Conservation (phyloP, 2,888 invertebrate species). For the Hedya salicella region DNA sequence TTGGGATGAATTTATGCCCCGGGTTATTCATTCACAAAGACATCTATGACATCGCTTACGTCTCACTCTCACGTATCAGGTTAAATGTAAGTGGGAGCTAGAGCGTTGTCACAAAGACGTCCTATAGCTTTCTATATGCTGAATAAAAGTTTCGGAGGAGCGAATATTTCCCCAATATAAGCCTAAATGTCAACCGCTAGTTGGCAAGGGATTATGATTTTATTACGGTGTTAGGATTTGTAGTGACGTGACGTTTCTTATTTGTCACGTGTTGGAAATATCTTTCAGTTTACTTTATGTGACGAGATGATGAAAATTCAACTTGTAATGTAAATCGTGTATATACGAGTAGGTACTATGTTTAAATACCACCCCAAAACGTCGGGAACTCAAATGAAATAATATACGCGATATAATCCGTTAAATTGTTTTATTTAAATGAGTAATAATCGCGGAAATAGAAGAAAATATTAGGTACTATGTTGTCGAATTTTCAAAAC, state of each 20-base stretch:
- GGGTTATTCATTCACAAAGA: neutral
- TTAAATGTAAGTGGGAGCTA: neutral
- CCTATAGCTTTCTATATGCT: neutral
- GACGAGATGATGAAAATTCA: neutral
- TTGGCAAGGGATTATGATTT: slow-evolving; percentile 44
- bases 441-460: too few species aligned
- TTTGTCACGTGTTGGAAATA: slow-evolving; percentile 8
- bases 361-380: too few species aligned
- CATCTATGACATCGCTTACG: neutral
- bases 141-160: neutral
- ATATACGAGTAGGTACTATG: too few species aligned
- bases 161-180: slow-evolving; percentile 46
- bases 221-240: slow-evolving; percentile 28
- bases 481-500: too few species aligned
- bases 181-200: slow-evolving; percentile 48
- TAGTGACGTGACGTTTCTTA: slow-evolving; percentile 24
- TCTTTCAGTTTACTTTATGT: slow-evolving; percentile 6
- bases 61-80: neutral
- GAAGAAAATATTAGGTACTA: too few species aligned
- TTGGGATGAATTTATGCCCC: slow-evolving; percentile 36
- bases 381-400: too few species aligned
- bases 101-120: neutral
- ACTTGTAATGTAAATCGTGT: neutral
- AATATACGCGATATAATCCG: too few species aligned
- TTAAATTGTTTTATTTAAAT: too few species aligned